A percentile compares a stretch with the other conserved stretches of the same genome.
phyloP scores from a whole-genome alignment of 2,113 vertebrate genomes.

The Ciconia stormi region DNA sequence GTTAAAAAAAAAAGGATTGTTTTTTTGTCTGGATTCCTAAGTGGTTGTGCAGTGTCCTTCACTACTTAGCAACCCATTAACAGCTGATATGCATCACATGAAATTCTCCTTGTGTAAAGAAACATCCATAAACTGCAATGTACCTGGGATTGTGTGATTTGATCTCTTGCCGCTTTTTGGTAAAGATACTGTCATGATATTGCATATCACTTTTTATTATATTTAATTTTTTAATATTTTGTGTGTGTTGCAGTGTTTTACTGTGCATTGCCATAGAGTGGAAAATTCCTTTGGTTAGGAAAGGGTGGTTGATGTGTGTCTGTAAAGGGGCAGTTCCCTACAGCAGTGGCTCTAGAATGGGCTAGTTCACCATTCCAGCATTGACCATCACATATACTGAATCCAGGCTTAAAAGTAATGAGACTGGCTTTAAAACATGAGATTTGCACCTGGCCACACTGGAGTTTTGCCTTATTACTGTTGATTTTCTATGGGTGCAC shows the following conservation, averaged over 20 bases:
- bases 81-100: not conserved
- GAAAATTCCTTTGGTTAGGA: not conserved
- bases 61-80: not conserved
- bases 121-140: not conserved
- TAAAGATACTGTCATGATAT: not conserved
- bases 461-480: not conserved
- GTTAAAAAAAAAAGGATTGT: not conserved
- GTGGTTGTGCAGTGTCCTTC: conserved; percentile 19
- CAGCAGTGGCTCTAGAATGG: not conserved
- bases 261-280: not conserved
- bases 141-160: not conserved
- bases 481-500: not conserved
- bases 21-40: conserved; percentile 12
- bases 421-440: not conserved
- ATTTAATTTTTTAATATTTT: not conserved
- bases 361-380: not conserved
- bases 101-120: not conserved
- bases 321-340: not conserved
- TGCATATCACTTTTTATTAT: not conserved
- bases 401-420: not conserved
- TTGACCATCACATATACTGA: not conserved
- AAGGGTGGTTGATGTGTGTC: not conserved
- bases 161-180: not conserved
- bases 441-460: not conserved
- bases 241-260: not conserved